Conservation (phyloP, 2,888 invertebrate genomes). For the Palloptera scutellata region DNA sequence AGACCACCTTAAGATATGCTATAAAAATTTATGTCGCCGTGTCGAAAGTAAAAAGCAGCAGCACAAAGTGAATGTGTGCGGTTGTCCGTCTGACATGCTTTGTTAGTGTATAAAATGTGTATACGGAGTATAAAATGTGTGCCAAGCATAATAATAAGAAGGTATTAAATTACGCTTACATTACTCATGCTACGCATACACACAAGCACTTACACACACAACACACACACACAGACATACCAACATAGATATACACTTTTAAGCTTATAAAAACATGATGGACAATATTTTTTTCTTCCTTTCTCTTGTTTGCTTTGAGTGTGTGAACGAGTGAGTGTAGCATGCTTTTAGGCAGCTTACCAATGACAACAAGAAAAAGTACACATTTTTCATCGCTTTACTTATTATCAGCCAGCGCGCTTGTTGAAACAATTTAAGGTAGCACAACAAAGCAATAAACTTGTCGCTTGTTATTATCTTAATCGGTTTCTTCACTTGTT, state of each 20-base stretch:
- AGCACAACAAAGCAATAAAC: constrained; percentile 46
- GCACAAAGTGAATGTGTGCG: not conserved
- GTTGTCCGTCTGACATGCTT: not conserved
- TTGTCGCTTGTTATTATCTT: constrained; percentile 58
- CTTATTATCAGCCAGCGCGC: not conserved
- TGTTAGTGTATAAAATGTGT: not conserved
- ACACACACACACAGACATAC: not conserved
- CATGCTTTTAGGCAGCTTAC: constrained; percentile 16
- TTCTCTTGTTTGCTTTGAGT: not conserved
- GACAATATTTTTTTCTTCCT: not conserved
- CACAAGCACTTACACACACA: not conserved
- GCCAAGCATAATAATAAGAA: constrained; percentile 16
- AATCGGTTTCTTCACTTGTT: constrained; percentile 41
- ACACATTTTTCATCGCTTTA: not conserved
- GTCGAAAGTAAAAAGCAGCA: not conserved
- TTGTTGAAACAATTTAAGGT: constrained; percentile 6
- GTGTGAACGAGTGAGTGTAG: not conserved
- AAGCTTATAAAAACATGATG: constrained; percentile 6
- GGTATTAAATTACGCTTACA: constrained; percentile 11
- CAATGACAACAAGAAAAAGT: not conserved
- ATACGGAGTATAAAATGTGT: constrained; percentile 3
- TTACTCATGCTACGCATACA: constrained; percentile 4
- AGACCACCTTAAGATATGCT: constrained; percentile 8
- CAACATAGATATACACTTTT: not conserved
- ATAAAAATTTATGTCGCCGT: constrained; percentile 12